Evolutionary conservation across 2,888 invertebrate species (phyloP).

Genomic region (Diarsia rubi): DNA sequence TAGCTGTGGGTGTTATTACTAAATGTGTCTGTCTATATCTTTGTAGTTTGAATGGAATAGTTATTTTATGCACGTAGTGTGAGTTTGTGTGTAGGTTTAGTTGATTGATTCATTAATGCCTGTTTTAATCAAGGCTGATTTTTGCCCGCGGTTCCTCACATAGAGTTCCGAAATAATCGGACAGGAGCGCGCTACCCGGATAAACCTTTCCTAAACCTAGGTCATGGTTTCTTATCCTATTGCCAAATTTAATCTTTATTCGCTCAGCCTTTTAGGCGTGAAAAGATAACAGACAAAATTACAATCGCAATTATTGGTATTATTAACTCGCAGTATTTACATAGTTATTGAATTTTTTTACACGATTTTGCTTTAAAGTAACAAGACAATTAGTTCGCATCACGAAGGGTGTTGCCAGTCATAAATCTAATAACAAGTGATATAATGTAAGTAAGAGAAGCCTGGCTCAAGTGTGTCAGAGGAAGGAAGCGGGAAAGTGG

Average conservation of each 20-base stretch:
- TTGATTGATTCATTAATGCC: constrained; percentile 18
- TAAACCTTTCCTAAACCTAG: not conserved
- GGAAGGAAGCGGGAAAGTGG: constrained; percentile 87
- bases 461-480: constrained; percentile 73
- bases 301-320: not conserved
- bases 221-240: not conserved
- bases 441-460: constrained; percentile 61
- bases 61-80: constrained; percentile 55
- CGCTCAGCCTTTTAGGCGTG: not conserved
- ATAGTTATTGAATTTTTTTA: not conserved
- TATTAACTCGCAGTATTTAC: not conserved
- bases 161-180: not conserved
- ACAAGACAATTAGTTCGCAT: constrained; percentile 13
- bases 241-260: not conserved
- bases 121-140: not conserved
- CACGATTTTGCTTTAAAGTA: not conserved
- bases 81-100: constrained; percentile 37
- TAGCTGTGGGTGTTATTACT: constrained; percentile 33
- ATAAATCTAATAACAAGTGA: constrained; percentile 62
- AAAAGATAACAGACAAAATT: not conserved
- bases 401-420: constrained; percentile 19
- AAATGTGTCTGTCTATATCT: constrained; percentile 31
- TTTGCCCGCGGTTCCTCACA: not conserved
- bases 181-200: not conserved
- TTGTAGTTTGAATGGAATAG: constrained; percentile 38